These are phyloP conservation scores for Paguma larvata DNA, from an alignment of 2,797 vertebrate genomes.

Conservation along the genomic window DNA sequence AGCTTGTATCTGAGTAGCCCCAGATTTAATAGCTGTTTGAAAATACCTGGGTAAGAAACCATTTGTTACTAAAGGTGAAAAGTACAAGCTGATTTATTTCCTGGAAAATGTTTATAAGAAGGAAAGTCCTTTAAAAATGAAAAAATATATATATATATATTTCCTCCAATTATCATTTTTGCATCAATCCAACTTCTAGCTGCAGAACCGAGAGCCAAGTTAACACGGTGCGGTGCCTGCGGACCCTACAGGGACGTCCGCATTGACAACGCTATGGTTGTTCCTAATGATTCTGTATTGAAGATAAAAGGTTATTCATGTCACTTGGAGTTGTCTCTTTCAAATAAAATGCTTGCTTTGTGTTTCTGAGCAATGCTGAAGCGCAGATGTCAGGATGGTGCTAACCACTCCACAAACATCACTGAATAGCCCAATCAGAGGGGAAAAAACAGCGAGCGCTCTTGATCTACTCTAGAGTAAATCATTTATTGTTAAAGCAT, in stretches of 20 bases:
- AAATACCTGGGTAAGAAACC: slow-evolving; percentile 86
- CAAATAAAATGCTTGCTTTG: slow-evolving; percentile 85
- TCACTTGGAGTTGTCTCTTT: slow-evolving; percentile 79
- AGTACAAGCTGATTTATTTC: slow-evolving; percentile 87
- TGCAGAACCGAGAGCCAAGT: slow-evolving; percentile 46
- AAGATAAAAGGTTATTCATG: slow-evolving; percentile 84
- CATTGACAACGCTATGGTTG: slow-evolving; percentile 45
- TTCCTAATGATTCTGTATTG: slow-evolving; percentile 63
- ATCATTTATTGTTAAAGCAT: slow-evolving; percentile 77
- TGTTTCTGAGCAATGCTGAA: slow-evolving; percentile 71
- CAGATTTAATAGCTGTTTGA: slow-evolving; percentile 90
- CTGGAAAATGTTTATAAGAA: slow-evolving; percentile 80
- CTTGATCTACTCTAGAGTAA: slow-evolving; percentile 82
- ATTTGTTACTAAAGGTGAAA: slow-evolving; percentile 86
- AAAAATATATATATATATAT: slow-evolving; percentile 57
- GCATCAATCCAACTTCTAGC: slow-evolving; percentile 56
- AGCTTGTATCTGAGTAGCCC: slow-evolving; percentile 88
- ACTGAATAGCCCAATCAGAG: slow-evolving; percentile 86
- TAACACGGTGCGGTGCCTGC: not conserved
- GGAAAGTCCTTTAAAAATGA: slow-evolving; percentile 75
- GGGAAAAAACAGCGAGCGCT: slow-evolving; percentile 68
- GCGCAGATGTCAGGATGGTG: slow-evolving; percentile 81
- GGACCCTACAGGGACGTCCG: not conserved
- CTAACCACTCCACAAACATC: slow-evolving; percentile 71
- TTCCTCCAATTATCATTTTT: slow-evolving; percentile 70